phyloP scores from a whole-genome alignment of 2,797 vertebrate species.

The Chloroceryle inda region DNA sequence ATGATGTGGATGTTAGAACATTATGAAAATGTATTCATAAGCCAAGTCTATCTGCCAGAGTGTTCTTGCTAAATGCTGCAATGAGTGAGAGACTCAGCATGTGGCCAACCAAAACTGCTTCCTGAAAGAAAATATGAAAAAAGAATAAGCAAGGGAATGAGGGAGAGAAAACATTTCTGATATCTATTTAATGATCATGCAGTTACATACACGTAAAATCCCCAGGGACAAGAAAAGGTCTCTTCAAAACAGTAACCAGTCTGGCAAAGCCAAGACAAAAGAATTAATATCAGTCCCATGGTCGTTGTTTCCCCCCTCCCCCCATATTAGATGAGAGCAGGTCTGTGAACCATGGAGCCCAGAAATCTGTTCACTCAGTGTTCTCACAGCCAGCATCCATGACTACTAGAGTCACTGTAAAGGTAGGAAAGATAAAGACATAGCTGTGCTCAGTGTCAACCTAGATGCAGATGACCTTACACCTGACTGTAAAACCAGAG shows the following conservation, averaged over 20 bases:
- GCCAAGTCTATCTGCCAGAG: constrained; percentile 72
- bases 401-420: background rate
- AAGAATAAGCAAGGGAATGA: constrained; percentile 2
- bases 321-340: background rate
- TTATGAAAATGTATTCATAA: constrained; percentile 82
- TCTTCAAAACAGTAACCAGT: background rate
- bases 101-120: constrained; percentile 69
- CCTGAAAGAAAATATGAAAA: constrained; percentile 32
- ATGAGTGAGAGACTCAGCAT: constrained; percentile 75
- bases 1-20: constrained; percentile 75
- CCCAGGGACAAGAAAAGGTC: background rate
- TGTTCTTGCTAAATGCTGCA: constrained; percentile 76
- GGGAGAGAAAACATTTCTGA: constrained; percentile 22
- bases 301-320: no score
- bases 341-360: background rate
- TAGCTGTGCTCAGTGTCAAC: background rate
- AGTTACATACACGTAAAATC: constrained; percentile 29
- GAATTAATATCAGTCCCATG: background rate
- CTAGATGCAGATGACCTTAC: background rate
- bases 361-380: background rate
- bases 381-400: background rate
- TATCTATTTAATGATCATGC: constrained; percentile 53
- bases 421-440: background rate
- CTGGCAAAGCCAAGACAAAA: background rate
- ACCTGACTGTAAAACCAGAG: background rate